phyloP scores from a whole-genome alignment of 2,888 invertebrate genomes.

The Orthosia incerta region DNA sequence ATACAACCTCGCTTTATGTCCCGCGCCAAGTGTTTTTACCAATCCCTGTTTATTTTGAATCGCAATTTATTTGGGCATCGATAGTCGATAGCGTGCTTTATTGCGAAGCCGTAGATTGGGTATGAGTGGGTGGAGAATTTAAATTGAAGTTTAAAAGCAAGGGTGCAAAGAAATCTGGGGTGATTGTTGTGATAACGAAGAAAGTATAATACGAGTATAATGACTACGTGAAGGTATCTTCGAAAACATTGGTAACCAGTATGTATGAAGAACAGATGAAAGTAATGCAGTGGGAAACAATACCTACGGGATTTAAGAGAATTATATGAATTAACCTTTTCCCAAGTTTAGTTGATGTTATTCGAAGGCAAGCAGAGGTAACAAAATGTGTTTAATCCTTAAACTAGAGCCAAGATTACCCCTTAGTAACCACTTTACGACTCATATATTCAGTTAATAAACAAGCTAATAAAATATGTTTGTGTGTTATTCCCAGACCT shows the following conservation, averaged over 20 bases:
- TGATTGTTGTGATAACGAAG: background rate
- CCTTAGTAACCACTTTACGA: background rate
- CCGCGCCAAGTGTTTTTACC: constrained; percentile 67
- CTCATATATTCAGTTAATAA: constrained; percentile 8
- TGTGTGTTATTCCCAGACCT: background rate
- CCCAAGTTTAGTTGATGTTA: no score
- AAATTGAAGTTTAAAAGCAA: constrained; percentile 22
- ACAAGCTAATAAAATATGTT: constrained; percentile 24
- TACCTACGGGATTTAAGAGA: background rate
- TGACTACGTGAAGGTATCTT: background rate
- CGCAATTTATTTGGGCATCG: constrained; percentile 67
- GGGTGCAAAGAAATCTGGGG: background rate
- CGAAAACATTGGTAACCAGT: background rate
- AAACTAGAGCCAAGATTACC: background rate
- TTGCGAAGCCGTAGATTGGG: constrained; percentile 50
- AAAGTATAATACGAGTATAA: background rate
- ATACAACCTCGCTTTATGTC: constrained; percentile 72
- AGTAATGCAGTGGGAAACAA: background rate
- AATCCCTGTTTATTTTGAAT: constrained; percentile 71
- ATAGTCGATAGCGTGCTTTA: constrained; percentile 65
- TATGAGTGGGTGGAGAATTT: constrained; percentile 33
- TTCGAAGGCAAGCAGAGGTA: background rate
- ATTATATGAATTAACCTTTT: background rate
- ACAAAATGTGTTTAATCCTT: background rate
- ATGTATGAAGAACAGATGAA: background rate